phyloP scores from a whole-genome alignment of 2,113 vertebrate species.

The Alexandromys fortis region DNA sequence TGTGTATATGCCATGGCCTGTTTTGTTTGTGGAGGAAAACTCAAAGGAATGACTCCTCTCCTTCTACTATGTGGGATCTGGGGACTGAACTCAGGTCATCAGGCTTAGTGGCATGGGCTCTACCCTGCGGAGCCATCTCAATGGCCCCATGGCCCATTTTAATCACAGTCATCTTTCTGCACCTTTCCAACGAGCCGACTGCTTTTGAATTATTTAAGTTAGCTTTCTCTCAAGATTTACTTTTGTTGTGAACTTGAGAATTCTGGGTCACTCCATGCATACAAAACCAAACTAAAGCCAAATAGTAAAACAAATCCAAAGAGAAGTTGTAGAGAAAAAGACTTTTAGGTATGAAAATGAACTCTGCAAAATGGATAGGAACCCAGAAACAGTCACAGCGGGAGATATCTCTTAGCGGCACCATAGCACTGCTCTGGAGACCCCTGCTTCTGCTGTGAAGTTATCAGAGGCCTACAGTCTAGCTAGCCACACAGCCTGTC shows the following conservation, averaged over 20 bases:
- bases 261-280: neutral
- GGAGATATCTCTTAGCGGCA: neutral
- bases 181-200: neutral
- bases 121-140: neutral
- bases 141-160: neutral
- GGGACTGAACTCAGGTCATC: neutral
- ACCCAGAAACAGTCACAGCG: neutral
- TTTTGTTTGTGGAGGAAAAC: neutral
- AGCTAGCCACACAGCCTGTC: neutral
- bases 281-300: neutral
- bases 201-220: slow-evolving; percentile 27
- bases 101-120: too few relatives aligned
- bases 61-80: neutral
- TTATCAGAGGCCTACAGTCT: neutral
- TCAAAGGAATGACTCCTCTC: neutral
- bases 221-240: neutral
- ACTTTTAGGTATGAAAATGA: neutral
- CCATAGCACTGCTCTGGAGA: neutral
- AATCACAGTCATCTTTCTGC: neutral
- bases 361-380: neutral
- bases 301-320: neutral
- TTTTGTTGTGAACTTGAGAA: slow-evolving; percentile 1
- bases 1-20: neutral
- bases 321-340: neutral
- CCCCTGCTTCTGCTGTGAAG: neutral